These are phyloP conservation scores for Caenorhabditis becei DNA, from an alignment of 2,888 invertebrate species.

Conservation along the genomic window DNA sequence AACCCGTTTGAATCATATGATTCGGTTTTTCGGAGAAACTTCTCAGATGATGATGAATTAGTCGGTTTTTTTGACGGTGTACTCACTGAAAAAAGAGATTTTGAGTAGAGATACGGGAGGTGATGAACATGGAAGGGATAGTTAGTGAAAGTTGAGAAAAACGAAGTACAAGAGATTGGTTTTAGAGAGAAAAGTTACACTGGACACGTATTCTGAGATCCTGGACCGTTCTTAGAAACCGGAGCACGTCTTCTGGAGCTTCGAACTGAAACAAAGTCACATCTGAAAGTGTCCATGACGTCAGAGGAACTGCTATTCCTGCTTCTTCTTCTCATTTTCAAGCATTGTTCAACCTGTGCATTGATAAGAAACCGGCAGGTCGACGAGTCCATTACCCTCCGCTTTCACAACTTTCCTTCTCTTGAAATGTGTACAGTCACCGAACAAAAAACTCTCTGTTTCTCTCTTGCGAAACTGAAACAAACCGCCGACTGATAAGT, in stretches of 20 bases:
- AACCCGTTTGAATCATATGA: slow-evolving; percentile 54
- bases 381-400: slow-evolving; percentile 18
- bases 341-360: slow-evolving; percentile 32
- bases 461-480: slow-evolving; percentile 6
- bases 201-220: no score
- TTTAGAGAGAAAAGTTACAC: no score
- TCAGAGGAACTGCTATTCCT: slow-evolving; percentile 30
- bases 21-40: slow-evolving; percentile 23
- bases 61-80: slow-evolving; percentile 51
- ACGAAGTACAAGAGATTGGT: slow-evolving; percentile 14
- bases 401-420: slow-evolving; percentile 23
- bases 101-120: slow-evolving; percentile 10
- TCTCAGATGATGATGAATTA: slow-evolving; percentile 53
- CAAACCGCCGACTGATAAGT: slow-evolving; percentile 20
- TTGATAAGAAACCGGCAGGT: slow-evolving; percentile 44
- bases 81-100: slow-evolving; percentile 40
- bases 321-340: slow-evolving; percentile 4
- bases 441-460: slow-evolving; percentile 27
- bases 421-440: slow-evolving; percentile 21
- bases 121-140: slow-evolving; percentile 39
- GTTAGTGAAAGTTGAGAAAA: slow-evolving; percentile 36
- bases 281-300: slow-evolving; percentile 14
- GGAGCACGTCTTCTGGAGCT: not conserved
- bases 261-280: not conserved
- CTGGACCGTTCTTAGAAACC: no score